Percentiles rank a stretch among this genome's conserved stretches.
phyloP scores from a whole-genome alignment of 1,140 invertebrate genomes.

The Drosophila pectinifera region DNA sequence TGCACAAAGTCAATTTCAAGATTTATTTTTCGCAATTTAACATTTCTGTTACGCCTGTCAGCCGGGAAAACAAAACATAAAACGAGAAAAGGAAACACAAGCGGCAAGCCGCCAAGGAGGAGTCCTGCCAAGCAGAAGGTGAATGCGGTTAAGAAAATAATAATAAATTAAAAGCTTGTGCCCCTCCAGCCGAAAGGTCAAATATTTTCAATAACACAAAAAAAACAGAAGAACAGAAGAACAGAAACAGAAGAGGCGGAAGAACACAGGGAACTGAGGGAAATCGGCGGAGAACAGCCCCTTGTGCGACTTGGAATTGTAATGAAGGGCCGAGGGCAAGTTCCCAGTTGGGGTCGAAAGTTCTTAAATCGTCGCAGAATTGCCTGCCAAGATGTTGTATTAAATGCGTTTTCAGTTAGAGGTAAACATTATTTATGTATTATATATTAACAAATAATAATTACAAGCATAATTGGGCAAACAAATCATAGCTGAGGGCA shows the following conservation, averaged over 20 bases:
- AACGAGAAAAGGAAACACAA: conserved; percentile 17
- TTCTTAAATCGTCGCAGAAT: not conserved
- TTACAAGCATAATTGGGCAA: too few species aligned
- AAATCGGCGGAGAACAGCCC: conserved; percentile 7
- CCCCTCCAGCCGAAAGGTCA: conserved; percentile 45
- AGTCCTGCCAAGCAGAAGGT: conserved; percentile 27
- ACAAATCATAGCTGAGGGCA: not conserved
- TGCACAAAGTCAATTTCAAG: conserved; percentile 75
- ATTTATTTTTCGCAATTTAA: conserved; percentile 78
- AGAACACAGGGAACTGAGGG: too few species aligned
- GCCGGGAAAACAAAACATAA: conserved; percentile 25
- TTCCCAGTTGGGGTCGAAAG: not conserved
- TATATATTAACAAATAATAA: not conserved
- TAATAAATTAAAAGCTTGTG: conserved; percentile 58
- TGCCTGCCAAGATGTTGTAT: too few species aligned
- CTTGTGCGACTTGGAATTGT: conserved; percentile 29
- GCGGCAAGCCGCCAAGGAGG: conserved; percentile 9
- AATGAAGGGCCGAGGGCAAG: conserved; percentile 27
- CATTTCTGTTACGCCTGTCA: conserved; percentile 70
- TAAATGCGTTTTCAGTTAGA: too few species aligned
- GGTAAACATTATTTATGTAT: too few species aligned
- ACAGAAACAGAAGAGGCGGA: not conserved
- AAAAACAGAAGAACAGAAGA: not conserved
- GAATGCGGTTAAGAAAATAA: conserved; percentile 62
- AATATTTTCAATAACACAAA: conserved; percentile 58